phyloP scores from a whole-genome alignment of 2,113 vertebrate genomes.

The Serinus canaria region DNA sequence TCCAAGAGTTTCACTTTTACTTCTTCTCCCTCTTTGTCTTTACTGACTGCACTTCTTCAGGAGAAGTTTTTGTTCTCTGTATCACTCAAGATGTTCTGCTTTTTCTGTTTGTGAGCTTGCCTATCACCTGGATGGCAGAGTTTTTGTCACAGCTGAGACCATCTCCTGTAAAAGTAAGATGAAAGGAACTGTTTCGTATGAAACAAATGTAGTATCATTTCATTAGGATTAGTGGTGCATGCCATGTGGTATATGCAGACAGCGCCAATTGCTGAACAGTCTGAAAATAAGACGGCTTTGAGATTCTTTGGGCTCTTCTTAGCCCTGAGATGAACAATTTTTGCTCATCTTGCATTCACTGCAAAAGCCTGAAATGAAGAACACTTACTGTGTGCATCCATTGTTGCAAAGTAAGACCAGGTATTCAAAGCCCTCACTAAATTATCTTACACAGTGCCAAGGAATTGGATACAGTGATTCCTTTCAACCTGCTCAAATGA shows the following conservation, averaged over 20 bases:
- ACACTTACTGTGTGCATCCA: neutral
- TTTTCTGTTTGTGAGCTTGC: slow-evolving; percentile 92
- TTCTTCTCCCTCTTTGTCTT: slow-evolving; percentile 91
- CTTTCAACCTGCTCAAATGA: slow-evolving; percentile 79
- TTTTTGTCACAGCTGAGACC: slow-evolving; percentile 85
- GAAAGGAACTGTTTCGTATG: slow-evolving; percentile 68
- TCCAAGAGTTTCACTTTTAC: slow-evolving; percentile 93
- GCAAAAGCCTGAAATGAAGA: slow-evolving; percentile 43
- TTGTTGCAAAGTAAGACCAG: slow-evolving; percentile 23
- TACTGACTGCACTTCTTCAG: slow-evolving; percentile 89
- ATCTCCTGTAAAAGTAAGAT: slow-evolving; percentile 81
- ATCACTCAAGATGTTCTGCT: slow-evolving; percentile 91
- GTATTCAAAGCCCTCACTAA: neutral
- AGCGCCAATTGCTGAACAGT: neutral
- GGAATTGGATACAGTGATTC: slow-evolving; percentile 55
- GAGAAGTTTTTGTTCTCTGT: slow-evolving; percentile 85
- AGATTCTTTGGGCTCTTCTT: neutral
- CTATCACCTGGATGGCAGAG: slow-evolving; percentile 90
- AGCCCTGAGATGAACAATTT: neutral
- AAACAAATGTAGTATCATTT: neutral
- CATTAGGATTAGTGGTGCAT: neutral
- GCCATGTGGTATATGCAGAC: neutral
- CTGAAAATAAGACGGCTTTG: slow-evolving; percentile 2
- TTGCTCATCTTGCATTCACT: slow-evolving; percentile 16
- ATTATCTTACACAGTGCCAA: neutral